Conservation (phyloP, 2,113 vertebrate genomes). For the Syngnathus typhle region DNA sequence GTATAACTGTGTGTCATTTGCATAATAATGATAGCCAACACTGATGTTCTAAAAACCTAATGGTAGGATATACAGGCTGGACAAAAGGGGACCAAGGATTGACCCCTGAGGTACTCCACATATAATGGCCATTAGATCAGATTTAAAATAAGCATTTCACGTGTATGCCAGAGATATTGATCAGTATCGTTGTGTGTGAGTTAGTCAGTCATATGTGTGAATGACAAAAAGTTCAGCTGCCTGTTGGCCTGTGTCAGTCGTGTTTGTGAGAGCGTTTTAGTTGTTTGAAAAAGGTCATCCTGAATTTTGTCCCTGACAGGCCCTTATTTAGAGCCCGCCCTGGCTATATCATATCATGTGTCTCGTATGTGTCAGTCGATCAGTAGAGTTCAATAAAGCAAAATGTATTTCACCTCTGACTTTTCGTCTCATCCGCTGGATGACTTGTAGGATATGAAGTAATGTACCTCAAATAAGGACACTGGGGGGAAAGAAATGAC, state of each 20-base stretch:
- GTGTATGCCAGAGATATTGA: no score
- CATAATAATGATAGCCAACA: no score
- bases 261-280: not conserved
- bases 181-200: no score
- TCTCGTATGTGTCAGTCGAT: constrained; percentile 29
- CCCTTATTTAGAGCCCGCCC: not conserved
- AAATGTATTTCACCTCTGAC: constrained; percentile 19
- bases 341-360: constrained; percentile 18
- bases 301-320: not conserved
- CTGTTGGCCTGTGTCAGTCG: not conserved
- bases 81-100: no score
- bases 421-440: constrained; percentile 47
- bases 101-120: no score
- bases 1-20: not conserved
- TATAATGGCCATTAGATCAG: no score
- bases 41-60: no score
- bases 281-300: not conserved
- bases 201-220: not conserved
- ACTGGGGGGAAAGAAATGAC: not conserved
- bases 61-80: no score
- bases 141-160: no score
- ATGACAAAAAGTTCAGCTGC: no score
- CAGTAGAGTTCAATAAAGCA: constrained; percentile 39
- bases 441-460: constrained; percentile 44
- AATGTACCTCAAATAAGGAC: not conserved